A percentile compares a stretch with the other conserved stretches of the same genome.
Conservation (phyloP, 2,888 invertebrate species). For the Perithous albicinctus region DNA sequence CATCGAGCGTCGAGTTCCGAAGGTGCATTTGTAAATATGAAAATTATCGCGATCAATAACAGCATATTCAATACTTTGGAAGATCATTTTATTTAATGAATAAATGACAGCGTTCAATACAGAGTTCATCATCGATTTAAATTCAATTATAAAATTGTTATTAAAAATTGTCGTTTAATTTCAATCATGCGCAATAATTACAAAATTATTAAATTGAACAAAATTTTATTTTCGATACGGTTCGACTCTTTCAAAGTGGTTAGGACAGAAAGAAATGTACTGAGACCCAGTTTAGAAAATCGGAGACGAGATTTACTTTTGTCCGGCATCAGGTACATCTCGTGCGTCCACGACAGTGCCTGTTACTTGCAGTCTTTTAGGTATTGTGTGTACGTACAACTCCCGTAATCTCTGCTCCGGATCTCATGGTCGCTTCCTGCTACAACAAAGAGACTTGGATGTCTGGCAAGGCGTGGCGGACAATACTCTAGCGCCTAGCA, state of each 20-base stretch:
- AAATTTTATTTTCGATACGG: too few relatives aligned
- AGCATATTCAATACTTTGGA: not conserved
- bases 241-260: not conserved
- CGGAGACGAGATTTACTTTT: slow-evolving; percentile 2
- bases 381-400: slow-evolving; percentile 32
- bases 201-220: too few relatives aligned
- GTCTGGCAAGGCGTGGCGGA: slow-evolving; percentile 73
- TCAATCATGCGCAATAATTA: too few relatives aligned
- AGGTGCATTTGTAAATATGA: not conserved
- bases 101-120: not conserved
- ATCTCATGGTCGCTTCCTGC: slow-evolving; percentile 69
- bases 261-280: not conserved
- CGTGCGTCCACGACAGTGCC: not conserved
- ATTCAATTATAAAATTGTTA: too few relatives aligned
- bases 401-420: slow-evolving; percentile 56
- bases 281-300: slow-evolving; percentile 10
- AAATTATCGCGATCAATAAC: not conserved
- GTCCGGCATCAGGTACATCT: slow-evolving; percentile 5
- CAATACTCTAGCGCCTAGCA: not conserved
- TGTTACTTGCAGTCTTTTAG: not conserved
- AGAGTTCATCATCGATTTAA: too few relatives aligned
- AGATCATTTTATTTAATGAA: not conserved
- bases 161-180: too few relatives aligned
- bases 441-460: slow-evolving; percentile 74
- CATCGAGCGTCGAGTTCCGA: slow-evolving; percentile 35